Base-by-base conservation (phyloP, 2,113 vertebrate genomes). In the Synodontis membranacea region DNA sequence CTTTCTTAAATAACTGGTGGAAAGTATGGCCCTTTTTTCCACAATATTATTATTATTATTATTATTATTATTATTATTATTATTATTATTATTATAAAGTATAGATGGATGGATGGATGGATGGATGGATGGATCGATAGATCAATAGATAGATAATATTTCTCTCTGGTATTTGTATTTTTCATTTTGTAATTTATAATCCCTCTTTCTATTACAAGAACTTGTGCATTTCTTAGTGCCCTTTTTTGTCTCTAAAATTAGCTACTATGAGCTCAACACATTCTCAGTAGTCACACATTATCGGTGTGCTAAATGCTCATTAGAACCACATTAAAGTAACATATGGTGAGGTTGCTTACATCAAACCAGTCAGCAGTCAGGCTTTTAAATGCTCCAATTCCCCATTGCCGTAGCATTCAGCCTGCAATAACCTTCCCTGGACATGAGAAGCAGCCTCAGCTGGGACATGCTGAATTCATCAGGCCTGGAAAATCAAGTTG, bases 381-480 rank as follows among this genome's bases (percentile, higher is more conserved):
- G 82, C 42, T 89, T 83, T 93, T 88, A 84, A 86, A 88, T 85
- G 87, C 87, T 92, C 89, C 90, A 91, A 90, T 92, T 92, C 93
- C 91, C 89, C 88, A 79, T 84, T 87, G 80, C 37, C 84, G 50
- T 64, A 86, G 88, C 82, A 52, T 84, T 89, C 83, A 76, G 76
- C 44, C 58, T 84, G 66, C 64, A 86, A 87, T 86, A 50, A 76
- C 70, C 56, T 82, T 46, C 62, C 64, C 79, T 83, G 89, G 89
- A 91, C 89, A 92, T 88, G 89, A 91, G 86, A 88, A 89, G 88
- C 89, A 88, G 93, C 87, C 92, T 93, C 92, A 93, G 91, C 92
- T 92, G 91, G 91, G 92, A 89, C 93, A 92, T 90, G 82, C 91
- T 91, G 91, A 85, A 93, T 93, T 92, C 92, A 94, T 95, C 93